Conservation (phyloP, 1,140 invertebrate genomes). For the Bombus waltoni region DNA sequence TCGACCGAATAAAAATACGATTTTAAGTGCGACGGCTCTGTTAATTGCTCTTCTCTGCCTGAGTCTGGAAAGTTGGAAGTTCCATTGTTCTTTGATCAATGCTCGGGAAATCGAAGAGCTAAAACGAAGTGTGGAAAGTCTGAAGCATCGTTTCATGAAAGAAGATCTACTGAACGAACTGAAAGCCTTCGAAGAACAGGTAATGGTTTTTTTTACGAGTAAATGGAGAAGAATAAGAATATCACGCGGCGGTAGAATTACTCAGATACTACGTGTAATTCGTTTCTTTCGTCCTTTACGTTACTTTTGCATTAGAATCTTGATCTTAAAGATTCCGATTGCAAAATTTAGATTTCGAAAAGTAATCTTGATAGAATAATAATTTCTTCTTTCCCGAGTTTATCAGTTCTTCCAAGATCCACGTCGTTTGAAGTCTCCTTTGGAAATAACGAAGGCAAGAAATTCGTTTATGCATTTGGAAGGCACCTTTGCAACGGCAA, state of each 20-base stretch:
- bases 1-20: constrained; percentile 59
- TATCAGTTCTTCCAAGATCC: neutral
- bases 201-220: constrained; percentile 40
- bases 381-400: neutral
- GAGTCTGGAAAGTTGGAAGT: constrained; percentile 73
- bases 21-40: constrained; percentile 69
- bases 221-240: neutral
- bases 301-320: neutral
- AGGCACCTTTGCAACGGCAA: neutral
- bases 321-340: neutral
- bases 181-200: constrained; percentile 78
- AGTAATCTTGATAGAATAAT: neutral
- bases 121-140: constrained; percentile 71
- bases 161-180: constrained; percentile 75
- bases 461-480: neutral
- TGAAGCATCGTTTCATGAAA: constrained; percentile 75
- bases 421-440: neutral
- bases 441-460: too few species aligned
- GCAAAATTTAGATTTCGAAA: neutral
- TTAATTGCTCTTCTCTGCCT: constrained; percentile 69
- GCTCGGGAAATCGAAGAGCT: constrained; percentile 72
- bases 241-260: neutral
- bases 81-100: constrained; percentile 68
- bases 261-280: neutral
- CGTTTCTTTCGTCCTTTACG: neutral